Conservation (phyloP, 2,113 vertebrate genomes). For the Enhydra lutris region DNA sequence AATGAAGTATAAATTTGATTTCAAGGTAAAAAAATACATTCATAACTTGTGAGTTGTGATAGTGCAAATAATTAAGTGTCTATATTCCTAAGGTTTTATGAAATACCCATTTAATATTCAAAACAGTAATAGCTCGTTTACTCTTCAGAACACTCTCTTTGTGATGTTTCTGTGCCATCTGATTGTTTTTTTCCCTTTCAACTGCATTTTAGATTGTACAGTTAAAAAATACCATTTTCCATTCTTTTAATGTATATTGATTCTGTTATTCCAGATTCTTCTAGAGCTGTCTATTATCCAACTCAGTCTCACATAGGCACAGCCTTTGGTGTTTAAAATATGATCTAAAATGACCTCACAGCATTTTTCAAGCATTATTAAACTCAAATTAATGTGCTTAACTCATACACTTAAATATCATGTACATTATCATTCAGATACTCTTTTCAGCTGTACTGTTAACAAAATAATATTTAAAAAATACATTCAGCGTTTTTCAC, state of each 20-base stretch:
- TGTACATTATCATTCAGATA: not conserved
- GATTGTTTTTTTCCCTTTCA: not conserved
- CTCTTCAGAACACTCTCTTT: not conserved
- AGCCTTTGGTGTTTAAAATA: not conserved
- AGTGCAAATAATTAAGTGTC: not conserved
- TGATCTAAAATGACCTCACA: not conserved
- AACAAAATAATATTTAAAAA: not conserved
- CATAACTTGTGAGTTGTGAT: not conserved
- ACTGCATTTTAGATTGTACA: not conserved
- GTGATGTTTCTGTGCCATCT: not conserved
- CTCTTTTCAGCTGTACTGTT: not conserved
- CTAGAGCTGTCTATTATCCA: not conserved
- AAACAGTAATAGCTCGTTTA: not conserved
- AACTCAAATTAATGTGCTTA: not conserved
- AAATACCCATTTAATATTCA: slow-evolving; percentile 7
- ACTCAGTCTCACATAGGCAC: not conserved
- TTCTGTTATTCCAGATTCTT: not conserved
- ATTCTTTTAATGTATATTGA: not conserved
- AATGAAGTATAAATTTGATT: slow-evolving; percentile 20
- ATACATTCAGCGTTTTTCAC: not conserved
- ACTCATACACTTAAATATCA: not conserved
- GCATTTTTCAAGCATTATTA: not conserved
- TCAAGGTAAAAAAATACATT: not conserved
- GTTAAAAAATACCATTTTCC: not conserved
- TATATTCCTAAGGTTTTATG: not conserved